A percentile compares a stretch with the other conserved stretches of the same genome.
These are phyloP conservation scores for Pangasianodon hypophthalmus DNA, from an alignment of 2,113 vertebrate genomes.

Conservation along the genomic window DNA sequence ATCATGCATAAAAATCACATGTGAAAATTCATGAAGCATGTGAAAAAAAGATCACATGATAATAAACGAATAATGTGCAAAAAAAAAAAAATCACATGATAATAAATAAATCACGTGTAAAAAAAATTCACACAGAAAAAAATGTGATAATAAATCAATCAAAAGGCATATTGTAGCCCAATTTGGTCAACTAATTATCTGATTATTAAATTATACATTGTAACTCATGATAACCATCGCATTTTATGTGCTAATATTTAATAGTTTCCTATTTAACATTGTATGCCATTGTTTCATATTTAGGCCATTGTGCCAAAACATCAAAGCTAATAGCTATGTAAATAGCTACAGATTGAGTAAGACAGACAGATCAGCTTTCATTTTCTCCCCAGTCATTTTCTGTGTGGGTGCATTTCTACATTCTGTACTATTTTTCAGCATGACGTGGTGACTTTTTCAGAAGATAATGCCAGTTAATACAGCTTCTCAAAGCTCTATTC, in stretches of 20 bases:
- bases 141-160: background rate
- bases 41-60: background rate
- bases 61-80: background rate
- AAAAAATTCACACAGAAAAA: too few relatives aligned
- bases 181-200: background rate
- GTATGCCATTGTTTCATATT: background rate
- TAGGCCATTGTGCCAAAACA: background rate
- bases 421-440: background rate
- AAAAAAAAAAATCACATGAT: background rate
- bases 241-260: background rate
- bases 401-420: background rate
- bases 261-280: background rate
- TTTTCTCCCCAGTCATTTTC: background rate
- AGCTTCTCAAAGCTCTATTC: background rate
- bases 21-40: background rate
- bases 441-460: background rate
- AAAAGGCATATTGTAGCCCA: background rate
- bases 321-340: background rate
- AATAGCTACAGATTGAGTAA: background rate
- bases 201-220: background rate
- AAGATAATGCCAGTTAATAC: slow-evolving; percentile 17
- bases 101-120: too few relatives aligned
- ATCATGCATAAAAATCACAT: background rate
- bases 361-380: background rate
- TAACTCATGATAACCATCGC: background rate